Conservation (phyloP, 2,888 invertebrate genomes). For the Xestobium rufovillosum region DNA sequence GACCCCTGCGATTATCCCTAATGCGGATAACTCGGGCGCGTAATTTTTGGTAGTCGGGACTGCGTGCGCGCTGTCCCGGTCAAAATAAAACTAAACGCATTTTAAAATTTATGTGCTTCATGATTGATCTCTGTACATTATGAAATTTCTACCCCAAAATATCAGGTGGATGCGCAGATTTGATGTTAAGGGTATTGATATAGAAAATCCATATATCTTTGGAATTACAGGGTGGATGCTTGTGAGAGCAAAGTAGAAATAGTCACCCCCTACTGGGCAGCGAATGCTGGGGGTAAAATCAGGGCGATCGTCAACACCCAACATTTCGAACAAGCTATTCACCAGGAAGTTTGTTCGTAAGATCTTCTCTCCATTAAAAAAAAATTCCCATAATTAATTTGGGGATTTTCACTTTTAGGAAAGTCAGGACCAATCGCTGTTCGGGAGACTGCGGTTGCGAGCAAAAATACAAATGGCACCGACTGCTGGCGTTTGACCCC, state of each 20-base stretch:
- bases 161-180: no score
- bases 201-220: no score
- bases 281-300: conserved; percentile 85
- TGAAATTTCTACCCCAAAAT: no score
- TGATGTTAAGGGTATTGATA: no score
- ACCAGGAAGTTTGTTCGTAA: conserved; percentile 91
- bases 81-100: no score
- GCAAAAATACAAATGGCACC: conserved; percentile 83
- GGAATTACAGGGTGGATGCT: conserved; percentile 70
- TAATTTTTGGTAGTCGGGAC: conserved; percentile 60
- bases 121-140: no score
- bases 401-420: conserved; percentile 48
- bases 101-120: no score
- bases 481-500: conserved; percentile 84
- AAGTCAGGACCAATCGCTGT: conserved; percentile 72
- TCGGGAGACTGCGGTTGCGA: conserved; percentile 84
- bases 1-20: conserved; percentile 69
- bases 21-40: conserved; percentile 66
- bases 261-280: conserved; percentile 90
- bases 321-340: conserved; percentile 91
- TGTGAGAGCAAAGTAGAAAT: conserved; percentile 90
- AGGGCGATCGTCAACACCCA: conserved; percentile 90
- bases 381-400: conserved; percentile 9
- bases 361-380: conserved; percentile 34
- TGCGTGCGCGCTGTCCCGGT: conserved; percentile 56